Base-by-base conservation (phyloP, 1,140 invertebrate species). In the Drosophila fuyamai region DNA sequence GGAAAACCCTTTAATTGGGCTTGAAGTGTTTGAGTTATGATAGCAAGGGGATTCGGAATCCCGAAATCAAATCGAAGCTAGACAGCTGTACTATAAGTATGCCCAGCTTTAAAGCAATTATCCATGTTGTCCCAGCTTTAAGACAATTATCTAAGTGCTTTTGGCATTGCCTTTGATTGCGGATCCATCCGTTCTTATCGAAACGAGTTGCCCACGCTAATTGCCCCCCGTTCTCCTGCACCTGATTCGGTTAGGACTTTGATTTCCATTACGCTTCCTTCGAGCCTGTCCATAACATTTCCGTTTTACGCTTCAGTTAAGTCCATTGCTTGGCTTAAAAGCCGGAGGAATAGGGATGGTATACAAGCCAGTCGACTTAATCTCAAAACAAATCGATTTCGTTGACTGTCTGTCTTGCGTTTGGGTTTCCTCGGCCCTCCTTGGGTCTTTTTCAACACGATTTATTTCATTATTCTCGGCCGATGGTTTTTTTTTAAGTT, bases 351-450 rank as follows among this genome's bases (percentile, higher is more conserved):
- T 32, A 35, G 53, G 43, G 40, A 23, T 44, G 53, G 65, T 47
- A 60, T 27, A 13, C 44, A 6, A 14, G 65, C 67, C 75, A 79
- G 76, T 72, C 74, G 89, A 86, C 89, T 91, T 91, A 91, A 91
- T 91, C 89, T 89, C 62, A 79, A 91, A 91, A 91, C 81, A 91
- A 91, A 91, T 91, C 89, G 89, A 91, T 91, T 91, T 75, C 71
- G 78, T 80, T 78, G 76, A 82, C 83, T 57, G 72, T 78, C 80
- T 81, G 62, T 53, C 62, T 75, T 46, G 40, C 8, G 48, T 35
- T 47, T 54, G 38, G 41, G 38, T 51, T 55, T 40, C 10, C 56
- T 76, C 40, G 46, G 36, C 44, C 51, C 61, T 70, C 32, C 46
- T 32, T 43, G 44, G 65, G 50, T 76, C 62, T 86, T 86, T 83